Evolutionary conservation across 2,888 invertebrate genomes (phyloP), one percentile per base, ranked within the genome.

Genomic region (Drosophila sordidula): DNA sequence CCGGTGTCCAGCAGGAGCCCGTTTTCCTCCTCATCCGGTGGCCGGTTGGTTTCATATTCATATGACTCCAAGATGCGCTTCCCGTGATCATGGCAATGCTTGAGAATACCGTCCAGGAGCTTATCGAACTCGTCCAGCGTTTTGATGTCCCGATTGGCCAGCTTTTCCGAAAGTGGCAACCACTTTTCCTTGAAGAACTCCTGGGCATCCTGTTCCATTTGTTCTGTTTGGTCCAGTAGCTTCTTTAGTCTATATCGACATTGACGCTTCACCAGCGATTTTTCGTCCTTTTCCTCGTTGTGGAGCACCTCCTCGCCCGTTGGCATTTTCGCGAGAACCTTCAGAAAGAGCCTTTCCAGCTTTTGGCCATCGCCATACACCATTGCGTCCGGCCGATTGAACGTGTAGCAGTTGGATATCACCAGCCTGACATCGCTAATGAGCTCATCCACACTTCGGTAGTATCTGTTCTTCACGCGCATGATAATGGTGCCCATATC

Each of bases 351-450:
- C 8, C 25, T 2, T 4, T 65, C 73, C 25, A 70, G 9, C 14
- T 18, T 8, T 8, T 39, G 8, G 4, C 57, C 65, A 1, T 34
- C 0, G 2, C 29, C 9, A n/a, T 22, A 65, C 4, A 52, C 42
- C 0, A 0, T 0, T 0, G 50, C 6, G 0, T 34, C 4, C 0
- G 50, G 16, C 0, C 1, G 6, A 44, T 70, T 72, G 8, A 72
- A 70, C 4, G 9, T 42, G 3, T 16, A 55, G n/a, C 73, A 73
- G 14, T 70, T 70, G 9, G 11, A 12, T 8, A 73, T 26, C 0
- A 70, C 16, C 6, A 55, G 34, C 6, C 4, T 8, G 0, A 70
- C 2, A 26, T 70, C 74, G 4, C 22, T 12, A 0, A 52, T 36
- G 0, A 70, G 39, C 0, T 72, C 34, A 5, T 44, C 18, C 4